Evolutionary conservation across 2,113 vertebrate genomes (phyloP).

Genomic region (Ailurus styani): DNA sequence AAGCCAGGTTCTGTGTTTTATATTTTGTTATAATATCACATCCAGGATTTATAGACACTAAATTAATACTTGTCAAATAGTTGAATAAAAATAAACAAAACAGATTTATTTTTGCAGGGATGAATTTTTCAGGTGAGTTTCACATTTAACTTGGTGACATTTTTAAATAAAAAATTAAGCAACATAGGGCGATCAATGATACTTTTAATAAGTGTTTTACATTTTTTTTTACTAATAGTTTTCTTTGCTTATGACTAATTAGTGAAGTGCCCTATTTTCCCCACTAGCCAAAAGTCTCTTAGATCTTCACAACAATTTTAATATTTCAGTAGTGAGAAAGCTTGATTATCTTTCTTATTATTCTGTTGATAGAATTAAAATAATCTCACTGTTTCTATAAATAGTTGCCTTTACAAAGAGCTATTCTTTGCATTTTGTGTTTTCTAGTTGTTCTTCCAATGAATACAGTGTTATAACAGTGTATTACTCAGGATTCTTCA

Average conservation of each 20-base stretch:
- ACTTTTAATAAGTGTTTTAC: background rate
- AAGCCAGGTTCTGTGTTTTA: background rate
- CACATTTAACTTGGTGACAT: background rate
- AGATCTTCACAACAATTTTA: background rate
- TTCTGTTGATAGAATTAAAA: background rate
- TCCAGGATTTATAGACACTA: background rate
- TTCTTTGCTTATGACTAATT: constrained; percentile 5
- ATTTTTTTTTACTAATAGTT: background rate
- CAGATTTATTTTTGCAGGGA: background rate
- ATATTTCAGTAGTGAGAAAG: background rate
- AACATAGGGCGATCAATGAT: background rate
- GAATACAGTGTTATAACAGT: background rate
- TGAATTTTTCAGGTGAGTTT: background rate
- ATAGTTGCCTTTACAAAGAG: background rate
- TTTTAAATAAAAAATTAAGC: background rate
- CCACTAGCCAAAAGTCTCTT: background rate
- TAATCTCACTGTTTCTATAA: background rate
- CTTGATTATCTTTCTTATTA: constrained; percentile 10
- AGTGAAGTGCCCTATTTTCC: background rate
- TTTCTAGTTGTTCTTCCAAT: background rate
- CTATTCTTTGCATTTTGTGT: background rate
- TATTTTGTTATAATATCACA: background rate
- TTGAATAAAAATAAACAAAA: background rate
- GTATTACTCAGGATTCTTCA: background rate
- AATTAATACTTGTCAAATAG: background rate